A percentile compares a stretch with the other conserved stretches of the same genome.
phyloP scores from a whole-genome alignment of 2,888 invertebrate genomes.

The Calephelis perditalis region DNA sequence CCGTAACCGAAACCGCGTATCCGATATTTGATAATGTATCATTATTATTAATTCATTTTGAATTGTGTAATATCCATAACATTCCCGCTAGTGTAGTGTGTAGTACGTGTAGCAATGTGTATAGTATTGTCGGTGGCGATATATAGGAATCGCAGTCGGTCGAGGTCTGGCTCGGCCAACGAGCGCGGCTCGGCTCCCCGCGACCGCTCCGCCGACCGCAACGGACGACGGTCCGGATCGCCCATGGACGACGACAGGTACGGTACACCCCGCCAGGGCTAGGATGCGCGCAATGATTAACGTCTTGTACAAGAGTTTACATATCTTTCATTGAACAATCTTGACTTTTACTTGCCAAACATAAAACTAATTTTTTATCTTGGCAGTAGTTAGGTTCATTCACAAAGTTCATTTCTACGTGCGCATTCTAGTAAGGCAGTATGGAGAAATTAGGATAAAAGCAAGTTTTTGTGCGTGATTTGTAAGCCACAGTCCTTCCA shows the following conservation, averaged over 20 bases:
- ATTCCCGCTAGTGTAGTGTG: conserved; percentile 5
- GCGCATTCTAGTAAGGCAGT: too few relatives aligned
- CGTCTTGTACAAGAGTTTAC: too few relatives aligned
- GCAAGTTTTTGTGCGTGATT: too few relatives aligned
- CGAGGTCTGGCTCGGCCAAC: conserved; percentile 46
- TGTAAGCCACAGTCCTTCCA: too few relatives aligned
- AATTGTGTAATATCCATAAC: too few relatives aligned
- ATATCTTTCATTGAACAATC: conserved; percentile 40
- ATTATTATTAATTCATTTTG: too few relatives aligned
- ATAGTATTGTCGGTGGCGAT: conserved; percentile 32
- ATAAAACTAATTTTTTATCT: too few relatives aligned
- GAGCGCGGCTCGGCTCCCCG: conserved; percentile 44
- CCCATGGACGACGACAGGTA: conserved; percentile 54
- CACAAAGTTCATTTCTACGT: too few relatives aligned
- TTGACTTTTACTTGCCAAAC: background rate
- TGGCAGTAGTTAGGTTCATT: too few relatives aligned
- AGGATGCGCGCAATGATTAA: conserved; percentile 30
- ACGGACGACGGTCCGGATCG: conserved; percentile 41
- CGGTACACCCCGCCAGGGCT: conserved; percentile 29
- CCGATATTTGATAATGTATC: too few relatives aligned
- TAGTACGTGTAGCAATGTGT: conserved; percentile 23
- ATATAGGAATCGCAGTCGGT: conserved; percentile 62
- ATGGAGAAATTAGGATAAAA: too few relatives aligned
- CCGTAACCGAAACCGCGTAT: too few relatives aligned
- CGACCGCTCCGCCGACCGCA: conserved; percentile 38